Evolutionary conservation across 1,140 invertebrate genomes (phyloP).

Genomic region (Drosophila ercepeae): DNA sequence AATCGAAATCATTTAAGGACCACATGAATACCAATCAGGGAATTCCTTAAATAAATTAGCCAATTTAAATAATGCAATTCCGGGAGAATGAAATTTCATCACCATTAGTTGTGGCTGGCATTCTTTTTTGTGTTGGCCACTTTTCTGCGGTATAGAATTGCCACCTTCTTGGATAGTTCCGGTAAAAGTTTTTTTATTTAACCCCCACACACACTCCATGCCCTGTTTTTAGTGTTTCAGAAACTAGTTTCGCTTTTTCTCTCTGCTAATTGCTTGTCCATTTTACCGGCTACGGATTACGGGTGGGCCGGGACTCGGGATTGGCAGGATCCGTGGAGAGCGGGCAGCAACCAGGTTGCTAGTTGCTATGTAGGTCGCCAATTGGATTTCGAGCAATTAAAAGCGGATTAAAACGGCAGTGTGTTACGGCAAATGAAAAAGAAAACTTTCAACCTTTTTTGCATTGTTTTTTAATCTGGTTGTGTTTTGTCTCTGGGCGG

Average conservation of each 20-base stretch:
- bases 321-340: conserved; percentile 1
- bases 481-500: conserved; percentile 48
- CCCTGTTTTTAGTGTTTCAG: no score
- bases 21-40: no score
- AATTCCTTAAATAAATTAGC: conserved; percentile 24
- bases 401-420: conserved; percentile 66
- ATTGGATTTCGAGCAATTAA: conserved; percentile 80
- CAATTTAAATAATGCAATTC: conserved; percentile 18
- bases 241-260: conserved; percentile 28
- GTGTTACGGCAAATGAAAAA: conserved; percentile 52
- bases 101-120: not conserved
- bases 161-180: conserved; percentile 3
- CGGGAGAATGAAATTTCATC: conserved; percentile 2
- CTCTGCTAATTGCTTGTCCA: conserved; percentile 42
- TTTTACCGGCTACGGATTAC: conserved; percentile 12
- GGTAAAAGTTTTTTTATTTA: conserved; percentile 38
- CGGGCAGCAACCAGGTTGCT: conserved; percentile 29
- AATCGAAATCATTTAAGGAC: no score
- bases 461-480: conserved; percentile 66
- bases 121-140: conserved; percentile 17
- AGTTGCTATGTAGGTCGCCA: conserved; percentile 67
- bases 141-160: conserved; percentile 12
- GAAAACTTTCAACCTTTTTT: conserved; percentile 32
- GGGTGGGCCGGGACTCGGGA: not conserved
- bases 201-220: conserved; percentile 2